A percentile compares a stretch with the other conserved stretches of the same genome.
These are phyloP conservation scores for Pterostichus madidus DNA, from an alignment of 2,888 invertebrate genomes.

Conservation along the genomic window DNA sequence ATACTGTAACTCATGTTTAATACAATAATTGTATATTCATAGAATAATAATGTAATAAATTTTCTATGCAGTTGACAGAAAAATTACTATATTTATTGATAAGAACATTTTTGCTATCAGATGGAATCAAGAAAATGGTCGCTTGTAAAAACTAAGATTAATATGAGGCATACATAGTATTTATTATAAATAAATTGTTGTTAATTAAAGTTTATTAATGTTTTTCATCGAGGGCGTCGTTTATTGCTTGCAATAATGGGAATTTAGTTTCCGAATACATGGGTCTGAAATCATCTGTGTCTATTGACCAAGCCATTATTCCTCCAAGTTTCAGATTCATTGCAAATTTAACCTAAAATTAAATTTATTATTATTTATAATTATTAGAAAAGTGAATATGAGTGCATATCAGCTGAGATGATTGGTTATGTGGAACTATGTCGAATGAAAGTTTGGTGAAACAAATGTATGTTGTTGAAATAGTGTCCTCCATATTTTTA, in stretches of 20 bases:
- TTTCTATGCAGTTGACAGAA: conserved; percentile 13
- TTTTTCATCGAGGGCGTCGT: conserved; percentile 67
- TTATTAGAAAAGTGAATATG: too few relatives aligned
- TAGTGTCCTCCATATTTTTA: conserved; percentile 57
- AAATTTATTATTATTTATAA: not conserved
- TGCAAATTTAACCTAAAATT: conserved; percentile 74
- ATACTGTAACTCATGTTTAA: conserved; percentile 27
- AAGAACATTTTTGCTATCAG: not conserved
- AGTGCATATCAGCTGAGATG: too few relatives aligned
- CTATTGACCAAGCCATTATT: conserved; percentile 79
- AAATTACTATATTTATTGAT: conserved; percentile 53
- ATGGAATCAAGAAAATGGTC: conserved; percentile 33
- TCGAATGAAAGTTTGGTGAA: too few relatives aligned
- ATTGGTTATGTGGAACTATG: too few relatives aligned
- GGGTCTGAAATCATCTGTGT: conserved; percentile 78
- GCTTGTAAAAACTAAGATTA: not conserved
- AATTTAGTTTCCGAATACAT: conserved; percentile 73
- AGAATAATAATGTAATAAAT: conserved; percentile 40
- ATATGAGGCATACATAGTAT: not conserved
- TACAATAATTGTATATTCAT: conserved; percentile 35
- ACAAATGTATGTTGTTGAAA: too few relatives aligned
- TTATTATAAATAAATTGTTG: conserved; percentile 12
- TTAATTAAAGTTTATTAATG: not conserved
- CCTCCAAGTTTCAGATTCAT: conserved; percentile 76
- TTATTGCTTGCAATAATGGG: conserved; percentile 75